Evolutionary conservation across 92 coral and sea anemone genomes (phyloP), one percentile per base, ranked within the genome.

Genomic region (Porites evermanni): DNA sequence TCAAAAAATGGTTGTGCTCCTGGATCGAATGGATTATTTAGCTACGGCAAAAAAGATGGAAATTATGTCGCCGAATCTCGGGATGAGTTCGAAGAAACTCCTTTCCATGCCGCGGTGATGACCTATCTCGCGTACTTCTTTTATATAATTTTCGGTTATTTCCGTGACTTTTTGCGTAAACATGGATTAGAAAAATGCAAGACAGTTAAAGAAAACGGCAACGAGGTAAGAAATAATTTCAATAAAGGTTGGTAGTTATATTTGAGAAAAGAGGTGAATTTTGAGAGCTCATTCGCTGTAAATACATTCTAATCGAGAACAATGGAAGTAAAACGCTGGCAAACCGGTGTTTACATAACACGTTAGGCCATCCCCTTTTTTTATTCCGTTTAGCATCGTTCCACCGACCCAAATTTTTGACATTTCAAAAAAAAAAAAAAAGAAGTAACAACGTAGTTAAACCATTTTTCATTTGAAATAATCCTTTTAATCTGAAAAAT

Each of bases 111-210:
- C 12, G 98, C 98, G 20, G 98, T 96, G 52, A 74, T 91, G 92
- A 96, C 98, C 0, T 96, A 96, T 84, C 84, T 96, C 47, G 89
- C 95, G 7, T 96, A 96, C 74, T 89, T 94, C n/a, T 94, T 95
- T 29, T 75, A 94, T 38, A 92, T 96, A 65, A 81, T 93, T 18
- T 96, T 96, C 79, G 99, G 99, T 12, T 95, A 96, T 68, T 70
- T 96, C 78, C 91, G 99, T 69, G 99, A 96, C 88, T 93, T 96
- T n/a, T 79, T 95, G 99, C 88, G 99, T 18, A 91, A 93, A 47
- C 91, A 96, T 74, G 96, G 99, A 11, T 70, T 96, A 6, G 99
- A 96, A 82, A 91, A 90, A 83, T 89, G 93, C 68, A 96, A 89
- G 88, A 85, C 89, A 20, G 91, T 78, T 16, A 89, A 93, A 71